A percentile compares a stretch with the other conserved stretches of the same genome.
Conservation (phyloP, 1,140 invertebrate species). For the Ostrea denselamellosa region DNA sequence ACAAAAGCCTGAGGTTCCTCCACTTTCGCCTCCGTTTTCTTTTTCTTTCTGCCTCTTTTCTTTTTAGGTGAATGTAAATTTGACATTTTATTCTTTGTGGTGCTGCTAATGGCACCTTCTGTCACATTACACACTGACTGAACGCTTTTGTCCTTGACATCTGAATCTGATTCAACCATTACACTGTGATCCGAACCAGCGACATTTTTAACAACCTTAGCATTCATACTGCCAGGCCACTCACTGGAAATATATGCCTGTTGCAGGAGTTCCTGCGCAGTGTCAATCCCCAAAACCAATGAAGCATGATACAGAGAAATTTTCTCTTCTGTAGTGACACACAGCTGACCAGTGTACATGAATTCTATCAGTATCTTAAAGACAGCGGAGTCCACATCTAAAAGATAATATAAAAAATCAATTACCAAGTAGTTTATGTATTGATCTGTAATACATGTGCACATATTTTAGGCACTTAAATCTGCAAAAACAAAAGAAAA, state of each 20-base stretch:
- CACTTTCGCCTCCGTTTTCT: background rate
- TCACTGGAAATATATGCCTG: constrained; percentile 35
- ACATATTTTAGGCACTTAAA: too few species aligned
- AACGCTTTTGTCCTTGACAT: background rate
- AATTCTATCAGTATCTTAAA: constrained; percentile 43
- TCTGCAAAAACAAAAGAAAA: too few species aligned
- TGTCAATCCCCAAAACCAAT: constrained; percentile 27
- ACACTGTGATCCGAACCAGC: background rate
- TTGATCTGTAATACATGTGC: too few species aligned
- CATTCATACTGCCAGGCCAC: background rate
- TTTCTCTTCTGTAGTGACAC: constrained; percentile 1
- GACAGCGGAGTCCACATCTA: constrained; percentile 35
- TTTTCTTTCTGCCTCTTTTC: constrained; percentile 32
- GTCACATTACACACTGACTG: background rate
- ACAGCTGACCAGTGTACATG: constrained; percentile 39
- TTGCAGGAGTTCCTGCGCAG: constrained; percentile 28
- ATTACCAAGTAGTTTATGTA: too few species aligned
- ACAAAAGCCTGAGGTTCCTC: background rate
- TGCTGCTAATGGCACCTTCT: background rate
- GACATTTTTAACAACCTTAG: background rate
- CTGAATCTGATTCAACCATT: background rate
- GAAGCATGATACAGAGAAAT: constrained; percentile 33
- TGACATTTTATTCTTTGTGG: background rate
- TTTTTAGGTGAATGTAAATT: background rate
- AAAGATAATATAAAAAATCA: too few species aligned